Percentiles rank a stretch among this genome's conserved stretches.
Conservation (phyloP, 1,140 invertebrate species). For the Nephotettix cincticeps region DNA sequence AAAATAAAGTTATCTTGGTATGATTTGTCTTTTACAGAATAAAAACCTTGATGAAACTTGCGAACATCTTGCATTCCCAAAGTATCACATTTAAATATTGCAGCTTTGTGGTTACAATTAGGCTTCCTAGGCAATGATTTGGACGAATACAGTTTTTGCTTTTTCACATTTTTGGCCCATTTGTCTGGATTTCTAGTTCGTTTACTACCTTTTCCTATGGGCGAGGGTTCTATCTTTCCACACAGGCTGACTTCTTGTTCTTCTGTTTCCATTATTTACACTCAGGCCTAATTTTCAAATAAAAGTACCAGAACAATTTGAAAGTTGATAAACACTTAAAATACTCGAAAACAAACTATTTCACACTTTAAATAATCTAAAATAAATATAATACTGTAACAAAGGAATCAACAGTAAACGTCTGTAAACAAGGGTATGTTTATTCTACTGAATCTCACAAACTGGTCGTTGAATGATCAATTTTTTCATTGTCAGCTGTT, state of each 20-base stretch:
- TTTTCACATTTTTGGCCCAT: not conserved
- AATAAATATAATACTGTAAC: no score
- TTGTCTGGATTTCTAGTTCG: not conserved
- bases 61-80: constrained; percentile 12
- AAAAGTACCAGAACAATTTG: no score
- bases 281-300: no score
- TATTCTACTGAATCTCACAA: no score
- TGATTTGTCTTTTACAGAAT: not conserved
- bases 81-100: not conserved
- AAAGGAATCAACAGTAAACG: no score
- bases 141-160: not conserved
- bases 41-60: not conserved
- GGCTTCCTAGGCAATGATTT: not conserved
- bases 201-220: not conserved
- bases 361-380: no score
- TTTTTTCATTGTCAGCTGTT: no score
- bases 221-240: not conserved
- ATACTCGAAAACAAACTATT: no score
- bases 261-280: not conserved
- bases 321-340: no score
- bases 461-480: no score
- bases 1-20: not conserved
- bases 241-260: not conserved
- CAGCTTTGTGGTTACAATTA: not conserved
- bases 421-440: no score